Evolutionary conservation across 2,113 vertebrate species (phyloP).

Genomic region (Bagarius yarrelli): DNA sequence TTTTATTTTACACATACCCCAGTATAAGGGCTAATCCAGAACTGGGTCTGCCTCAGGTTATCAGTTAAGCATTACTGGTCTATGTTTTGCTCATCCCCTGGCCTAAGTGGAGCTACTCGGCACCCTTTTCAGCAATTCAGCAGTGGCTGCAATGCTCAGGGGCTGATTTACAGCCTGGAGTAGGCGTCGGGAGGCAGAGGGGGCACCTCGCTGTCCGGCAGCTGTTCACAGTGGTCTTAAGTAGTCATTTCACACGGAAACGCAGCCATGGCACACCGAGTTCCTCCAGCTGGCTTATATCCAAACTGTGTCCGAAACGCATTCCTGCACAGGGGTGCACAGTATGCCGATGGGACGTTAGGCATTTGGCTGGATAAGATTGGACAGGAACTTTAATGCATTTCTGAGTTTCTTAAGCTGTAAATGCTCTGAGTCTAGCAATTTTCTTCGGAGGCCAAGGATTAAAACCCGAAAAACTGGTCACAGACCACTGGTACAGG

Average conservation of each 20-base stretch:
- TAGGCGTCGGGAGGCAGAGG: constrained; percentile 28
- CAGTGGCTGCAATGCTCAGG: constrained; percentile 64
- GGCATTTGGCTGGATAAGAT: constrained; percentile 26
- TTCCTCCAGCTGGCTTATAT: constrained; percentile 69
- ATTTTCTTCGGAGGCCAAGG: constrained; percentile 16
- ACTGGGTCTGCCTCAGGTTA: constrained; percentile 59
- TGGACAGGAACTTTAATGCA: constrained; percentile 17
- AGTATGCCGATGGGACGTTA: constrained; percentile 30
- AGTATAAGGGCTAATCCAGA: constrained; percentile 11
- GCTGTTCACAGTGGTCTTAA: constrained; percentile 76
- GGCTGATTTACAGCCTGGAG: constrained; percentile 72
- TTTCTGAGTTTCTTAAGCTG: constrained; percentile 32
- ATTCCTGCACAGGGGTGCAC: constrained; percentile 52
- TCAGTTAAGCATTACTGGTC: constrained; percentile 50
- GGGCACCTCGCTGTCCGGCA: constrained; percentile 68
- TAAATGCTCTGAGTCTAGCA: constrained; percentile 14
- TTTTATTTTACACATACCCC: neutral
- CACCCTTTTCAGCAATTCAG: constrained; percentile 72
- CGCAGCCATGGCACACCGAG: constrained; percentile 62
- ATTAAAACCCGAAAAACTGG: constrained; percentile 49
- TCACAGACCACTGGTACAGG: constrained; percentile 29
- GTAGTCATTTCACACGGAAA: constrained; percentile 76
- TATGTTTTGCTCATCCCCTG: constrained; percentile 62
- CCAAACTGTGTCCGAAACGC: constrained; percentile 55
- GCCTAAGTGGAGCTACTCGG: constrained; percentile 67